Evolutionary conservation across 1,140 invertebrate genomes (phyloP).

Genomic region (Diorhabda elongata): DNA sequence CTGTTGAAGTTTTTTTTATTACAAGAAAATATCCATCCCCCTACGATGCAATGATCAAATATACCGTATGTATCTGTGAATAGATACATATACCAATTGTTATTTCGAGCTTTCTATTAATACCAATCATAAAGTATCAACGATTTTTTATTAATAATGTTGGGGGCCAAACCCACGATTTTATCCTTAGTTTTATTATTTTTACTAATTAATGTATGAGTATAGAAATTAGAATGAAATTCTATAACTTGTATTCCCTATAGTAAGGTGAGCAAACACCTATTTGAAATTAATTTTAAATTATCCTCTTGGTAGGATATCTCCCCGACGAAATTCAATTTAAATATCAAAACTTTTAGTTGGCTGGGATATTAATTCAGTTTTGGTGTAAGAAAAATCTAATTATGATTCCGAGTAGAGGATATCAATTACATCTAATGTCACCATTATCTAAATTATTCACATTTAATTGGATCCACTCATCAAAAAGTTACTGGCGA

Average conservation of each 20-base stretch:
- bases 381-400: constrained; percentile 34
- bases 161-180: no score
- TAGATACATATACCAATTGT: no score
- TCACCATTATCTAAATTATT: constrained; percentile 46
- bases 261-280: not conserved
- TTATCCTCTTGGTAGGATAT: not conserved
- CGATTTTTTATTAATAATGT: no score
- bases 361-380: constrained; percentile 23
- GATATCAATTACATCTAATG: constrained; percentile 46
- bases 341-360: constrained; percentile 20
- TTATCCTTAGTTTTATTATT: no score
- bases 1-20: no score
- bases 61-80: no score
- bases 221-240: no score
- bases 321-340: constrained; percentile 12
- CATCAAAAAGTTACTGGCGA: constrained; percentile 45
- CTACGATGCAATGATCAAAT: no score
- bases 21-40: no score
- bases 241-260: not conserved
- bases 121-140: no score
- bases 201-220: no score
- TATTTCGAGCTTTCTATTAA: no score
- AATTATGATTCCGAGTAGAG: constrained; percentile 37
- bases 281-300: constrained; percentile 6
- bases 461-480: constrained; percentile 46